Evolutionary conservation across 2,888 invertebrate genomes (phyloP).

Genomic region (Eupithecia abbreviata): DNA sequence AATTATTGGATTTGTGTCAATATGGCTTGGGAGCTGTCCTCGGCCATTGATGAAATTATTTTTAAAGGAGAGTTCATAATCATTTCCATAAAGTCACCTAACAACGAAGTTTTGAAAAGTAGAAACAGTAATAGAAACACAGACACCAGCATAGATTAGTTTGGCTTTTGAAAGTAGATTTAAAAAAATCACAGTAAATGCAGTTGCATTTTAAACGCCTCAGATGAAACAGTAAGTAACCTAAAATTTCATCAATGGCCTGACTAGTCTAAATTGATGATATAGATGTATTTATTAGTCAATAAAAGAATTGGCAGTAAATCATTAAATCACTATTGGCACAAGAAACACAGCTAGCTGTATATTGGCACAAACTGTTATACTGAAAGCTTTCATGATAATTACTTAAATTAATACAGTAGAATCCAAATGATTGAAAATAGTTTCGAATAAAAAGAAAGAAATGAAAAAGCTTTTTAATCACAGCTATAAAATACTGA

Average conservation of each 20-base stretch:
- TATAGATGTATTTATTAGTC: slow-evolving; percentile 27
- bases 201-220: slow-evolving; percentile 31
- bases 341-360: slow-evolving; percentile 44
- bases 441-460: slow-evolving; percentile 29
- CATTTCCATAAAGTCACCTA: slow-evolving; percentile 34
- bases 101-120: slow-evolving; percentile 14
- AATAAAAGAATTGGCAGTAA: slow-evolving; percentile 38
- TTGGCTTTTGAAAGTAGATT: slow-evolving; percentile 42
- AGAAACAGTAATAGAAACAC: slow-evolving; percentile 27
- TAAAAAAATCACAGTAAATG: slow-evolving; percentile 34
- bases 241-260: slow-evolving; percentile 44
- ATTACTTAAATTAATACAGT: slow-evolving; percentile 49
- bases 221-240: slow-evolving; percentile 41
- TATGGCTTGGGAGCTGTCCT: slow-evolving; percentile 32
- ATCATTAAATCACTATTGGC: slow-evolving; percentile 38
- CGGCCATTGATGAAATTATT: slow-evolving; percentile 42
- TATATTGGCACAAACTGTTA: slow-evolving; percentile 61
- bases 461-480: slow-evolving; percentile 38
- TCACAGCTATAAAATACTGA: slow-evolving; percentile 27
- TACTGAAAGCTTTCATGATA: slow-evolving; percentile 50
- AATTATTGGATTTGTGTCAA: slow-evolving; percentile 48
- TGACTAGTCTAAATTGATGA: slow-evolving; percentile 32
- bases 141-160: slow-evolving; percentile 35
- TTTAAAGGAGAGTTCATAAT: slow-evolving; percentile 35
- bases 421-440: slow-evolving; percentile 32